Percentiles rank a stretch among this genome's conserved stretches.
Conservation (phyloP, 2,797 vertebrate species). For the Epinephelus coioides region DNA sequence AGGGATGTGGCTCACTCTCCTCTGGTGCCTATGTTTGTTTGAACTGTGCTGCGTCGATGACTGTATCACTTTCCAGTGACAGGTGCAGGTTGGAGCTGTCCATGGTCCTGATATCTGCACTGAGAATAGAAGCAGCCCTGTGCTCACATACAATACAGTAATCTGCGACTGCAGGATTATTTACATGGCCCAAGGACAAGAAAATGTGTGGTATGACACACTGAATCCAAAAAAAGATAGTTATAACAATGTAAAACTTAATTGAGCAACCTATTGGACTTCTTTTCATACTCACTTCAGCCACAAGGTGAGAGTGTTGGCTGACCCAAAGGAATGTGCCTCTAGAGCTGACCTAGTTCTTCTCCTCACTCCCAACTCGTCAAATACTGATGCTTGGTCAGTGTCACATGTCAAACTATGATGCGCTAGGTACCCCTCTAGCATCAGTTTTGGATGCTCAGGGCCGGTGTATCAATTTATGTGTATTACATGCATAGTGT, state of each 20-base stretch:
- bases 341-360: constrained; percentile 17
- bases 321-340: constrained; percentile 9
- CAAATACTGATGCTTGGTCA: no score
- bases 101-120: constrained; percentile 1
- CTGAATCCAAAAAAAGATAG: background rate
- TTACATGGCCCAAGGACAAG: background rate
- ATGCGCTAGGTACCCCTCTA: no score
- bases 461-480: no score
- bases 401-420: no score
- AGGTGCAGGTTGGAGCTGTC: constrained; percentile 5
- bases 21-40: background rate
- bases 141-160: background rate
- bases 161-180: background rate
- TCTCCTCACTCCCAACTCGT: no score
- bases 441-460: no score
- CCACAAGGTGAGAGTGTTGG: background rate
- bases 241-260: constrained; percentile 1
- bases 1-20: background rate
- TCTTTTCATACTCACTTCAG: constrained; percentile 10
- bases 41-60: background rate
- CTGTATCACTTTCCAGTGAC: constrained; percentile 4
- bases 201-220: background rate
- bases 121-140: background rate
- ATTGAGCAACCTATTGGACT: constrained; percentile 17
- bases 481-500: no score